phyloP scores from a whole-genome alignment of 2,888 invertebrate species.

The Tipula lateralis region DNA sequence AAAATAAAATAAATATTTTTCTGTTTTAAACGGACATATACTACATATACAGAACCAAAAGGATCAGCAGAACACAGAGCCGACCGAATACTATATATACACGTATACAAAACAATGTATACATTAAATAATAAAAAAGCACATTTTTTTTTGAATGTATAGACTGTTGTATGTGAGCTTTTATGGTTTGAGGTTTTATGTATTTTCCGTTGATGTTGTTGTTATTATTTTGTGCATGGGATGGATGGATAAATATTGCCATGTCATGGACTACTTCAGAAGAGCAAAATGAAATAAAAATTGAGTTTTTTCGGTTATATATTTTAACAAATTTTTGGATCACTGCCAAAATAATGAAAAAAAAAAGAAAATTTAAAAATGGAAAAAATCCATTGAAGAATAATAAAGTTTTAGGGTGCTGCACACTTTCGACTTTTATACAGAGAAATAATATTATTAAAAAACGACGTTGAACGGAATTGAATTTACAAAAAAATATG shows the following conservation, averaged over 20 bases:
- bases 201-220: neutral
- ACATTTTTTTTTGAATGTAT: neutral
- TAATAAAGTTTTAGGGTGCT: neutral
- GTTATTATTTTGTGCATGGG: neutral
- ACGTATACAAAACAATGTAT: neutral
- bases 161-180: slow-evolving; percentile 14
- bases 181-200: neutral
- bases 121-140: neutral
- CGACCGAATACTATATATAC: neutral
- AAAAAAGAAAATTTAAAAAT: neutral
- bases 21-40: neutral
- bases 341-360: slow-evolving; percentile 2
- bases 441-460: neutral
- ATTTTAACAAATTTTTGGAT: slow-evolving; percentile 19
- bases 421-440: neutral
- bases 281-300: neutral
- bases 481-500: neutral
- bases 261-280: slow-evolving; percentile 11
- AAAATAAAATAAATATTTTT: neutral
- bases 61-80: neutral
- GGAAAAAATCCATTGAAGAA: neutral
- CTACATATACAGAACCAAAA: neutral
- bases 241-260: slow-evolving; percentile 15
- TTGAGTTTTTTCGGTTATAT: slow-evolving; percentile 24
- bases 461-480: neutral